Evolutionary conservation across 2,888 invertebrate genomes (phyloP), one percentile per base, ranked within the genome.

Genomic region (Drosophila imparisetae): DNA sequence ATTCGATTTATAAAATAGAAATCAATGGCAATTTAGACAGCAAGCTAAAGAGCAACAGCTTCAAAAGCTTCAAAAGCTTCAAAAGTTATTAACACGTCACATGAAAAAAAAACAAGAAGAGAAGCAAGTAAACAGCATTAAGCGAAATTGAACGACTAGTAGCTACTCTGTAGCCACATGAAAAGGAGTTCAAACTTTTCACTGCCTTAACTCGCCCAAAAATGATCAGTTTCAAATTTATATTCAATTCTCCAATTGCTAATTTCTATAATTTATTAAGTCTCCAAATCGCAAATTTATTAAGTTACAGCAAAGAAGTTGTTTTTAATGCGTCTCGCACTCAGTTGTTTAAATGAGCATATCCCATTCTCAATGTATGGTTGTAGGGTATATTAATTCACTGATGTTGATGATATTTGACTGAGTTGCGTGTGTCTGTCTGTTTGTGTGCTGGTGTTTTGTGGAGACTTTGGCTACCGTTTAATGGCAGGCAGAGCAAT

Each of bases 1-100:
- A 75, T 69, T 57, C 66, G 76, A 55, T 83, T 90, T 76, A 90
- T 86, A 86, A 83, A 86, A 86, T 89, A 78, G 79, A 89, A 90
- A 86, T 86, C 89, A 89, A 72, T 74, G 77, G 74, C 90, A 86
- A 88, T 89, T 89, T 85, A 75, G 74, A 66, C 72, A 54, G 69
- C 76, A 58, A 50, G 72, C 72, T 72, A 66, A 75, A 72, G 58
- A 74, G 62, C 48, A 73, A 81, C 36, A 71, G 74, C 73, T 71
- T 59, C 64, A 75, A 74, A 82, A 88, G 74, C 73, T 71, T 59
- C 64, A 75, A 74, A 82, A 88, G 67, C 80, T 86, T 30, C 30
- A 76, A 74, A 82, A 88, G 67, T 83, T 86, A 90, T 86, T 90
- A 90, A 90, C 88, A 90, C 86, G 69, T 80, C 75, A 63, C 45